Base-by-base conservation (phyloP, 1,140 invertebrate genomes). In the Bombus balteatus region DNA sequence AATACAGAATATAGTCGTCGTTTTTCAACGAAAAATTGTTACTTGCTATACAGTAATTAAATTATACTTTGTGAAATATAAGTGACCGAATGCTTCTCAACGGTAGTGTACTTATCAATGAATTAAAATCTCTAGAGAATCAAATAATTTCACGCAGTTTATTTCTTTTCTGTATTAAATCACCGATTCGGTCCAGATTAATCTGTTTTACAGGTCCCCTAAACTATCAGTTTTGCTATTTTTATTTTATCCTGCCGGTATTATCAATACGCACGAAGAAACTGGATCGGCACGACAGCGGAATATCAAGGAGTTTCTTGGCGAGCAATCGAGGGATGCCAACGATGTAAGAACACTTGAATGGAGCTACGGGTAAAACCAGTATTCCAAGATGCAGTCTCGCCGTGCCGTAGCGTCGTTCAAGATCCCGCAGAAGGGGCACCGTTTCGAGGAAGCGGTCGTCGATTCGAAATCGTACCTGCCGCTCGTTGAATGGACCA, bases 231-330 rank as follows among this genome's bases (percentile, higher is more conserved):
- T 6, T 53, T 32, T 37, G 77, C 53, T 39, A n/a, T 53, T 65
- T 79, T 68, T 32, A 66, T 81, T 81, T 53, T 2, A 22, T 9
- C 66, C 77, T 32, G 53, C 9, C 25, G 66, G 34, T 70, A 81
- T 89, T 87, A 89, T 90, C 88, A 71, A 87, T 41, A 65, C 74
- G 70, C 25, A 59, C 1, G 62, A 43, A 37, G 80, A 85, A 88
- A 89, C 83, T 88, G 91, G 86, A 89, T 91, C 88, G 80, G 83
- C 34, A 72, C 86, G 28, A 73, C 80, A 32, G 12, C 72, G 86
- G 90, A 92, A 92, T 93, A 92, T 91, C 86, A 93, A 93, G 90
- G 75, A 92, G 89, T 81, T 90, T 90, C 83, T 88, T 90, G 73
- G 65, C 47, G 66, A 86, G 43, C 68, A 87, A 85, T 81, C 83